phyloP scores from a whole-genome alignment of 2,113 vertebrate species.

The Anarhynchus alexandrinus region DNA sequence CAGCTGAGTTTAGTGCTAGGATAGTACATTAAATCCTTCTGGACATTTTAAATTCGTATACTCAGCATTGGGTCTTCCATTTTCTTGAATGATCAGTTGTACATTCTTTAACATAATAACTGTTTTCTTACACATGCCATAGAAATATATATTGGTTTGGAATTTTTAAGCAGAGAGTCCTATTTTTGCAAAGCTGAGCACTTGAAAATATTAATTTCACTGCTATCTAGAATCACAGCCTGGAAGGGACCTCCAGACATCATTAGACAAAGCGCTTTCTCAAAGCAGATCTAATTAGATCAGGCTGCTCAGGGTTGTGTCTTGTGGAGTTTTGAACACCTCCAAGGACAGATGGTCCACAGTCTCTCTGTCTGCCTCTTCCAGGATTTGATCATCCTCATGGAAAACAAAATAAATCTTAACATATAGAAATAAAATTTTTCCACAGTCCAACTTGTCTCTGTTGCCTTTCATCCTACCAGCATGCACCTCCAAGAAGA shows the following conservation, averaged over 20 bases:
- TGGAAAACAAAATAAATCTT: background rate
- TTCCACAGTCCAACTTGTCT: background rate
- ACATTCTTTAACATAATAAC: background rate
- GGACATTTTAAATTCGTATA: background rate
- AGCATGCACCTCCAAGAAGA: background rate
- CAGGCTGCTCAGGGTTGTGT: background rate
- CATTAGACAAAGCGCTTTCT: background rate
- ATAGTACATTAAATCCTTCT: background rate
- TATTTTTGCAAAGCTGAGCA: background rate
- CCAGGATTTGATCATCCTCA: background rate
- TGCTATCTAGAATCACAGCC: background rate
- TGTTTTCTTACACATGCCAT: background rate
- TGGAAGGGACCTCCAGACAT: background rate
- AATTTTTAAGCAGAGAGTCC: background rate
- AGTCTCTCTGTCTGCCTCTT: background rate
- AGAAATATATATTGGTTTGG: background rate
- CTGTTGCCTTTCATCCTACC: background rate
- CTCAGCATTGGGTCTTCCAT: background rate
- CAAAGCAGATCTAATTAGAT: background rate
- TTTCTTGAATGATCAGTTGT: background rate
- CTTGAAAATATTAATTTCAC: background rate
- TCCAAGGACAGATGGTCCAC: background rate
- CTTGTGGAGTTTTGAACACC: background rate
- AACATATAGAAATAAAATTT: background rate
- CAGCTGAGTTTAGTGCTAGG: background rate